Percentiles rank a stretch among this genome's conserved stretches.
phyloP scores from a whole-genome alignment of 2,113 vertebrate species.

The Daphoenositta chrysoptera region DNA sequence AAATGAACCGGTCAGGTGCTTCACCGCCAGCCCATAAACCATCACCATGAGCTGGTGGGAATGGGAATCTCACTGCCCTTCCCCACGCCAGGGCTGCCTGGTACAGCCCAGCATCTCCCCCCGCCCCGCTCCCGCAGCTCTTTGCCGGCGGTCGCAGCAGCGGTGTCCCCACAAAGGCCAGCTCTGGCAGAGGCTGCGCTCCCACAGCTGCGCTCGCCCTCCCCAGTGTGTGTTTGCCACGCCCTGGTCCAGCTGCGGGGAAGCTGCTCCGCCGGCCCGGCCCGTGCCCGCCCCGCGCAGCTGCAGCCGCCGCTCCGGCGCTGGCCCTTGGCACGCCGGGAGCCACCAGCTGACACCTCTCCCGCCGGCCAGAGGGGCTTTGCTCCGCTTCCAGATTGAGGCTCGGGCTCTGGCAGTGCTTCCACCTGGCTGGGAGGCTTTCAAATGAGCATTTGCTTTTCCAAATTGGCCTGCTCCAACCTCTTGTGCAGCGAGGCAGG shows the following conservation, averaged over 20 bases:
- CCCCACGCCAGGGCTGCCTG: not conserved
- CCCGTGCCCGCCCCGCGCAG: not conserved
- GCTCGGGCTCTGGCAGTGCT: not conserved
- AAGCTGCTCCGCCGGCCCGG: not conserved
- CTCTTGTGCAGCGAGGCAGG: not conserved
- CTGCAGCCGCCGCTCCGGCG: not conserved
- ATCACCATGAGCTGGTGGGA: accelerated
- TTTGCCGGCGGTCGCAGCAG: accelerated
- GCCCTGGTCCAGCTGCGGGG: not conserved
- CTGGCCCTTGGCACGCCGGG: not conserved
- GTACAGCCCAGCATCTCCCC: not conserved
- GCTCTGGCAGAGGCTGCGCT: not conserved
- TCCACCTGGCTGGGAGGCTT: slow-evolving; percentile 20
- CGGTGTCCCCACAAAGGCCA: accelerated
- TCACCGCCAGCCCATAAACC: not conserved
- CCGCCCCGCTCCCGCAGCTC: accelerated
- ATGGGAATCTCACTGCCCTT: not conserved
- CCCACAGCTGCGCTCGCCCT: not conserved
- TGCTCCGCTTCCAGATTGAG: not conserved
- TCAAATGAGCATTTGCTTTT: slow-evolving; percentile 3
- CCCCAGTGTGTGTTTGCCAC: not conserved
- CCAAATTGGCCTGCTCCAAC: not conserved
- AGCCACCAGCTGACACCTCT: slow-evolving; percentile 5
- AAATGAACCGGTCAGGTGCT: not conserved
- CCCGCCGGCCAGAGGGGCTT: not conserved